Base-by-base conservation (phyloP, 2,888 invertebrate species). In the Xestia rhomboidea region DNA sequence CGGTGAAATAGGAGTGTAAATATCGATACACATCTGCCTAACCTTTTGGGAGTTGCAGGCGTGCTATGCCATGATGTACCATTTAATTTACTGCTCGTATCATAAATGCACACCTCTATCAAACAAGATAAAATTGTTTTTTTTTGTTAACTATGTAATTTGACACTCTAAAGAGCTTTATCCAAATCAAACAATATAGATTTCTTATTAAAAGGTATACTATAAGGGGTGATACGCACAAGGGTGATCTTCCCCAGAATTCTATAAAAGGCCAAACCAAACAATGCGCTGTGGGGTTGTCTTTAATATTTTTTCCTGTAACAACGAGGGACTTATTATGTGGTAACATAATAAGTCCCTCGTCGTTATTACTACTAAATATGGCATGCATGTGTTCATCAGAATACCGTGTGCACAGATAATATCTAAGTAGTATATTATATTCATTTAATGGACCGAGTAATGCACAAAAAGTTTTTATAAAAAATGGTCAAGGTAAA, bases 331-430 rank as follows among this genome's bases (percentile, higher is more conserved):
- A n/a, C n/a, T n/a, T n/a, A n/a, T n/a, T n/a, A n/a, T n/a, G n/a
- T n/a, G 21, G 76, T 63, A 67, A 79, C 27, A 10, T 41, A 57
- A 79, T 66, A 72, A 49, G 30, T n/a, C 18, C n/a, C 4, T 34
- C 18, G 38, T 83, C 71, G 63, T 79, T 67, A 68, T 63, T 57
- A 73, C 11, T 38, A 15, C 46, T 64, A 18, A 68, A 68, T 60
- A 83, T 15, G 64, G 51, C n/a, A 60, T 46, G 46, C 21, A 72
- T 78, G 62, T 27, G 64, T 62, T 72, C 62, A 78, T 78, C 72
- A 78, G 30, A 69, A 38, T 21, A 41, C 5, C n/a, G 66, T 81
- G 6, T 69, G 62, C 60, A 69, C 38, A 30, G 10, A 66, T 72
- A 60, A 34, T 38, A 51, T 24, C 21, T 46, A 80, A 34, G 34